Conservation (phyloP, 2,797 vertebrate species). For the Simalia tracyae region DNA sequence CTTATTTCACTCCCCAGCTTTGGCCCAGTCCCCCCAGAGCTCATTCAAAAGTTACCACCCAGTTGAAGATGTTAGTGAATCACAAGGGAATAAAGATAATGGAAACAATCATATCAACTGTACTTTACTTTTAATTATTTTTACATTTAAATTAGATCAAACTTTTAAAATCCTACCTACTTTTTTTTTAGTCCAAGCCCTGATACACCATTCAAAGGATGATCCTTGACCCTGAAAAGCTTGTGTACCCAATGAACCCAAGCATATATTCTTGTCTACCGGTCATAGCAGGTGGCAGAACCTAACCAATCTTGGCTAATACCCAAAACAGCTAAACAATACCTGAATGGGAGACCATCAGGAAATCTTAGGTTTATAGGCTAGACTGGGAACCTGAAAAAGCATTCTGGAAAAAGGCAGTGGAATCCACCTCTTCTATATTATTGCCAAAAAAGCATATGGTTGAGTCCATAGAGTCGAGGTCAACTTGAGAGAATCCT, state of each 20-base stretch:
- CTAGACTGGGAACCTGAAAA: background rate
- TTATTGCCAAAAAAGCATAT: background rate
- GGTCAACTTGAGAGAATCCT: background rate
- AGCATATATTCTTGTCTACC: background rate
- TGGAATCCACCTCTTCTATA: background rate
- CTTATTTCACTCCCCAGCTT: background rate
- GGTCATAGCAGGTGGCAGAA: background rate
- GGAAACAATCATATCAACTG: background rate
- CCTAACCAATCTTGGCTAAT: background rate
- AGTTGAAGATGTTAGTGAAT: background rate
- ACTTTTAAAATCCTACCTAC: background rate
- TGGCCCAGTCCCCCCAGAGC: background rate
- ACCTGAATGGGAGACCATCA: background rate
- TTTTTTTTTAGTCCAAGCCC: background rate
- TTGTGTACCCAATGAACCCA: background rate
- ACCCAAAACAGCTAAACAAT: background rate
- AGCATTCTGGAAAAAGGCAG: background rate
- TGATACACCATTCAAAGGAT: background rate
- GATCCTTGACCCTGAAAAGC: background rate
- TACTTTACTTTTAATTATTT: background rate
- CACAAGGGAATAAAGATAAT: background rate
- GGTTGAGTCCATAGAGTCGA: background rate
- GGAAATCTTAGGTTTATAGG: background rate
- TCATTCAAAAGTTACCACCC: background rate
- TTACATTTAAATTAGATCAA: background rate